phyloP scores from a whole-genome alignment of 2,113 vertebrate species.

The Ciconia boyciana region DNA sequence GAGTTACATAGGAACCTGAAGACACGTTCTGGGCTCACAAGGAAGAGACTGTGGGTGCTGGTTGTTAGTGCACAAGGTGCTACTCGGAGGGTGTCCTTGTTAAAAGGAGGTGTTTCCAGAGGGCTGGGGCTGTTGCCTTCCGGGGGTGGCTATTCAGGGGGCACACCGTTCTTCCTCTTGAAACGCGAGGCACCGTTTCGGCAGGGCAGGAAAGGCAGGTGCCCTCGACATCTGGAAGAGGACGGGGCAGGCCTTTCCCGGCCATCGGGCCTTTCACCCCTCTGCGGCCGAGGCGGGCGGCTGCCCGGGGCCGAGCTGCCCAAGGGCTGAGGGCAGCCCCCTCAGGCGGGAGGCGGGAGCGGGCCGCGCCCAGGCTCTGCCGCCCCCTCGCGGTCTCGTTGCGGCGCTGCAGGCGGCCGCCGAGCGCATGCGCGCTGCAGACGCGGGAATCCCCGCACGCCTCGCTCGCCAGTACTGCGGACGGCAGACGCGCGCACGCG shows the following conservation, averaged over 20 bases:
- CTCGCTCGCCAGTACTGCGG: neutral
- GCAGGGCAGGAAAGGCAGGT: neutral
- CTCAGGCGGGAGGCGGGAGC: neutral
- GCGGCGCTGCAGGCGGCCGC: neutral
- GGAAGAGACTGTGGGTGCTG: rapidly evolving
- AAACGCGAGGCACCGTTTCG: neutral
- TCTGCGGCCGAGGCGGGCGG: neutral
- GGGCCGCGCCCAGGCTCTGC: no score
- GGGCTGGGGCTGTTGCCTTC: neutral
- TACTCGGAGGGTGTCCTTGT: rapidly evolving
- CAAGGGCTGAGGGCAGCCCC: neutral
- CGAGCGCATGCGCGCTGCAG: neutral
- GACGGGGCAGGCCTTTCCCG: neutral
- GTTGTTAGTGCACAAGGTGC: neutral
- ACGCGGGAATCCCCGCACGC: no score
- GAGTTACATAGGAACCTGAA: rapidly evolving
- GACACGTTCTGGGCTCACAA: rapidly evolving
- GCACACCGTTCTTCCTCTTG: rapidly evolving
- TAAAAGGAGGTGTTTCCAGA: neutral
- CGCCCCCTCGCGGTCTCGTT: rapidly evolving
- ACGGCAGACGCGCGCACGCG: neutral
- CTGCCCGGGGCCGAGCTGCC: neutral
- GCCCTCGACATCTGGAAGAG: rapidly evolving
- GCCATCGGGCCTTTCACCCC: neutral
- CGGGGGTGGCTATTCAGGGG: rapidly evolving